Base-by-base conservation (phyloP, 1,140 invertebrate species). In the Zaprionus capensis region DNA sequence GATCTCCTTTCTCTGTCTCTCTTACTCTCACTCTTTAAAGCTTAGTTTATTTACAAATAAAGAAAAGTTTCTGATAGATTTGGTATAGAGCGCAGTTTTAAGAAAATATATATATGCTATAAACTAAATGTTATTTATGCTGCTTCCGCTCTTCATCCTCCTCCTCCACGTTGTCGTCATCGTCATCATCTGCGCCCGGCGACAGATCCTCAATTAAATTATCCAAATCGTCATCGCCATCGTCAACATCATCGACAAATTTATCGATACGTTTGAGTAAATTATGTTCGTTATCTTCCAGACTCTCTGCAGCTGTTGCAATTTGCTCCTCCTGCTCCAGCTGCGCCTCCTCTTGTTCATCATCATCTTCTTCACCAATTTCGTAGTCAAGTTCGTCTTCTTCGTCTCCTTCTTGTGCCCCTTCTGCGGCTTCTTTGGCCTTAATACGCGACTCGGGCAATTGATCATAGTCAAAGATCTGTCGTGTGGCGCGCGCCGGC, bases 381-480 rank as follows among this genome's bases (percentile, higher is more conserved):
- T 55, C 24, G 66, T 70, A 41, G 17, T 72, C 59, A 20, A 53
- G 51, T 15, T 71, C 67, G 36, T 76, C 41, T 57, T 34, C 67
- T 5, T 41, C 41, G 9, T 7, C 53, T 31, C 67, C 65, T 70
- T 3, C 41, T n/a, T 17, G 22, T 2, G 22, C 66, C 28, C 64
- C 70, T n/a, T 59, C 68, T 36, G 51, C 71, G 38, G 71, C 64
- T 46, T 46, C 41, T 51, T 70, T 73, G 11, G 66, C 74, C 61
- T 87, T 87, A 58, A 92, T 64, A 44, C 86, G 78, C 49, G 91
- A 91, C 76, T 92, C 91, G 53, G 91, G 91, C 57, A 92, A 82
- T 80, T 92, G 90, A 82, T 92, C 91, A 80, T 92, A 92, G 78
- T 92, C 91, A 74, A 92, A 92, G 53, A 92, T 76, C 55, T 92